phyloP scores from a whole-genome alignment of 2,888 invertebrate species.

The Ichneumoninae sp. region DNA sequence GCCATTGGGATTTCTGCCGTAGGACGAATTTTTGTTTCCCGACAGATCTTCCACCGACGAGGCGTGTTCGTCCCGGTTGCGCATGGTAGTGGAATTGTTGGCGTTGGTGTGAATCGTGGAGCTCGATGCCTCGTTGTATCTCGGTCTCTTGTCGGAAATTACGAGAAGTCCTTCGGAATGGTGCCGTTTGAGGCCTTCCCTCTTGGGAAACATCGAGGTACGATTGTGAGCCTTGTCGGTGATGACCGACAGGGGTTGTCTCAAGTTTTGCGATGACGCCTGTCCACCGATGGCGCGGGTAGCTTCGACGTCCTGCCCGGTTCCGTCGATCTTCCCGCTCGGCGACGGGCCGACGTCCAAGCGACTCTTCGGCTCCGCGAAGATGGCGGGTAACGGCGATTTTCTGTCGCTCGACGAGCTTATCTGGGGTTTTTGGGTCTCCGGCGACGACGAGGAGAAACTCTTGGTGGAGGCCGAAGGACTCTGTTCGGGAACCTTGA shows the following conservation, averaged over 20 bases:
- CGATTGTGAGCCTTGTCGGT: slow-evolving; percentile 82
- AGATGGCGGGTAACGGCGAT: slow-evolving; percentile 72
- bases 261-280: slow-evolving; percentile 64
- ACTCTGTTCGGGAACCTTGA: slow-evolving; percentile 80
- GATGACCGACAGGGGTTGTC: slow-evolving; percentile 82
- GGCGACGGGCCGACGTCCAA: slow-evolving; percentile 36
- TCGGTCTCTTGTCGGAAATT: slow-evolving; percentile 80
- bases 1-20: slow-evolving; percentile 67
- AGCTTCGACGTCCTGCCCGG: slow-evolving; percentile 43
- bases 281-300: slow-evolving; percentile 48
- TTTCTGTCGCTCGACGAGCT: slow-evolving; percentile 81
- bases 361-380: slow-evolving; percentile 73
- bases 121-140: slow-evolving; percentile 77
- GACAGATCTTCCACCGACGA: slow-evolving; percentile 74
- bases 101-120: slow-evolving; percentile 71
- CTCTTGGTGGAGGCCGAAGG: slow-evolving; percentile 75
- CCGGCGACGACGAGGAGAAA: slow-evolving; percentile 77
- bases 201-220: slow-evolving; percentile 68
- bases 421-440: slow-evolving; percentile 82
- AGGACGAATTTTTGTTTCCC: slow-evolving; percentile 64
- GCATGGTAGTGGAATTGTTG: slow-evolving; percentile 58
- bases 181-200: slow-evolving; percentile 77
- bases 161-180: slow-evolving; percentile 79
- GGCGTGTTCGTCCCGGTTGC: slow-evolving; percentile 70
- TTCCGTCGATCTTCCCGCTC: slow-evolving; percentile 64